phyloP scores from a whole-genome alignment of 2,888 invertebrate species.

The Eulithis testata region DNA sequence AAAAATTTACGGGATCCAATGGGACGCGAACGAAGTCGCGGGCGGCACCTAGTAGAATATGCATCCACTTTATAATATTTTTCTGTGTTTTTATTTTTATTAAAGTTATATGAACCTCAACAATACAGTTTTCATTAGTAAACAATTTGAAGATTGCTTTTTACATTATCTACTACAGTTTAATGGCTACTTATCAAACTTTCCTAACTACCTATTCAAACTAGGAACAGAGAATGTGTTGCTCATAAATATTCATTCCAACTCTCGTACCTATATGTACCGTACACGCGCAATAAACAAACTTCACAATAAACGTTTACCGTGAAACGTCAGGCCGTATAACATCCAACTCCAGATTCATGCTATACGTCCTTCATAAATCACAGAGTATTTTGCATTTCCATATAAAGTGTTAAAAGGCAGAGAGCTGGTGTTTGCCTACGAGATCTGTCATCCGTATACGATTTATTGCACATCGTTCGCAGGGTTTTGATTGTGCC shows the following conservation, averaged over 20 bases:
- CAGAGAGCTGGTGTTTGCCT: conserved; percentile 49
- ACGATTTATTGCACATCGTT: conserved; percentile 62
- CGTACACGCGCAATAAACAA: conserved; percentile 22
- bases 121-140: too few relatives aligned
- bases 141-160: too few relatives aligned
- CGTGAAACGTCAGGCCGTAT: conserved; percentile 22
- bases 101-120: too few relatives aligned
- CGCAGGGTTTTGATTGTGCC: conserved; percentile 57
- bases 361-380: conserved; percentile 52
- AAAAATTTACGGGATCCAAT: too few relatives aligned
- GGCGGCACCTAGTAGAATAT: too few relatives aligned
- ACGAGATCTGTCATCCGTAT: conserved; percentile 59
- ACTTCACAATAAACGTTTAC: conserved; percentile 32
- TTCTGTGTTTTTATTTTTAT: too few relatives aligned
- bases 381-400: conserved; percentile 59
- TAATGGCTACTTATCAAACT: too few relatives aligned
- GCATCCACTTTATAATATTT: too few relatives aligned
- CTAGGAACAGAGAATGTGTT: too few relatives aligned
- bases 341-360: conserved; percentile 37
- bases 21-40: too few relatives aligned
- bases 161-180: too few relatives aligned
- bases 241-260: conserved; percentile 21
- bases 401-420: conserved; percentile 60
- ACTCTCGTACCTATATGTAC: background rate
- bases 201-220: too few relatives aligned